phyloP scores from a whole-genome alignment of 2,113 vertebrate species.

The Anoplopoma fimbria region DNA sequence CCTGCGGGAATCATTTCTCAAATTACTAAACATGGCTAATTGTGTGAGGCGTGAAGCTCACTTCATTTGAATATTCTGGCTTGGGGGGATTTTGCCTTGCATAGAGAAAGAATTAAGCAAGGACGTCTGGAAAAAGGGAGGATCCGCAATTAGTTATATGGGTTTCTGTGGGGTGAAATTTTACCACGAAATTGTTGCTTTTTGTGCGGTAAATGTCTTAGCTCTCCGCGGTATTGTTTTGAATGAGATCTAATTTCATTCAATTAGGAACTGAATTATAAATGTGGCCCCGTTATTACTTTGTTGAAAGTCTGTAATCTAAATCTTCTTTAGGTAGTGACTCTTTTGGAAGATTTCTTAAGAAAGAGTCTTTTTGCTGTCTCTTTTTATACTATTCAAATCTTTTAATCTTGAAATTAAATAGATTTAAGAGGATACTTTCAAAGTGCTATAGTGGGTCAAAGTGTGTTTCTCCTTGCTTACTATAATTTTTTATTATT shows the following conservation, averaged over 20 bases:
- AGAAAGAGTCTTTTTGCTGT: background rate
- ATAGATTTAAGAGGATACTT: background rate
- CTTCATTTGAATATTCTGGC: constrained; percentile 91
- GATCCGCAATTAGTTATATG: constrained; percentile 45
- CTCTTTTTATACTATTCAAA: background rate
- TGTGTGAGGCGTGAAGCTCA: constrained; percentile 89
- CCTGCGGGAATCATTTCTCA: constrained; percentile 79
- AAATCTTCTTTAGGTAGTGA: background rate
- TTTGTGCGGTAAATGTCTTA: constrained; percentile 20
- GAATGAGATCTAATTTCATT: background rate
- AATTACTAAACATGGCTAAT: constrained; percentile 89
- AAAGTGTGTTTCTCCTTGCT: constrained; percentile 81
- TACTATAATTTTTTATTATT: constrained; percentile 84
- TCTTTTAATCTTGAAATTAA: background rate
- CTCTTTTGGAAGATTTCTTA: background rate
- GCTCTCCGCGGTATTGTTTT: constrained; percentile 11
- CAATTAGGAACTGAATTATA: constrained; percentile 22
- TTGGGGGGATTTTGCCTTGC: constrained; percentile 84
- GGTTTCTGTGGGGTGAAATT: constrained; percentile 44
- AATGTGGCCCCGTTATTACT: background rate
- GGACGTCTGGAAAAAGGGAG: constrained; percentile 60
- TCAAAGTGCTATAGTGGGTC: constrained; percentile 18
- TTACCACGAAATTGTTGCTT: constrained; percentile 46
- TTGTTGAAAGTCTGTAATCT: background rate
- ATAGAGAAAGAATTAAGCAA: constrained; percentile 78